phyloP scores from a whole-genome alignment of 2,888 invertebrate species.

The Rhagium mordax region DNA sequence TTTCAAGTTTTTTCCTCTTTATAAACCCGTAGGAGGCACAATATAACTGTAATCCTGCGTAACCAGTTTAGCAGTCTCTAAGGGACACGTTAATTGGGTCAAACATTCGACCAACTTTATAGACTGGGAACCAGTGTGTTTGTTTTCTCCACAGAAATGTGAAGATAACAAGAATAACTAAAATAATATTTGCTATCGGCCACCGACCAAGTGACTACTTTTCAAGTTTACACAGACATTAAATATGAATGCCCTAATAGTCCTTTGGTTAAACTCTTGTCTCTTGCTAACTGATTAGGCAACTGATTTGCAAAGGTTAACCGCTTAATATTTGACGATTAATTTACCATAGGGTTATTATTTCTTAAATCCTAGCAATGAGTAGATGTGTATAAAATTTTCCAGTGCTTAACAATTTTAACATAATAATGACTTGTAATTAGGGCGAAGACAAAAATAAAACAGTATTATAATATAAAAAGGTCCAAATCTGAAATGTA shows the following conservation, averaged over 20 bases:
- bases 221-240: background rate
- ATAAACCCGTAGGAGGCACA: background rate
- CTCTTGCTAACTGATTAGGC: no score
- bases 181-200: background rate
- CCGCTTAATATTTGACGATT: no score
- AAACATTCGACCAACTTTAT: background rate
- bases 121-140: background rate
- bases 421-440: no score
- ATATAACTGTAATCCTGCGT: background rate
- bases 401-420: no score
- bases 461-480: no score
- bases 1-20: background rate
- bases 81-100: background rate
- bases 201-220: background rate
- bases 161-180: background rate
- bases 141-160: background rate
- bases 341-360: no score
- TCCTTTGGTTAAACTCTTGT: no score
- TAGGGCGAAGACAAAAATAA: no score
- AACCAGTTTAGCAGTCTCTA: background rate
- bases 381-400: no score
- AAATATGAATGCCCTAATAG: background rate
- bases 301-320: no score
- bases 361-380: no score
- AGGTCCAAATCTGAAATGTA: no score